phyloP scores from a whole-genome alignment of 1,140 invertebrate species.

The Lordiphosa stackelbergi region DNA sequence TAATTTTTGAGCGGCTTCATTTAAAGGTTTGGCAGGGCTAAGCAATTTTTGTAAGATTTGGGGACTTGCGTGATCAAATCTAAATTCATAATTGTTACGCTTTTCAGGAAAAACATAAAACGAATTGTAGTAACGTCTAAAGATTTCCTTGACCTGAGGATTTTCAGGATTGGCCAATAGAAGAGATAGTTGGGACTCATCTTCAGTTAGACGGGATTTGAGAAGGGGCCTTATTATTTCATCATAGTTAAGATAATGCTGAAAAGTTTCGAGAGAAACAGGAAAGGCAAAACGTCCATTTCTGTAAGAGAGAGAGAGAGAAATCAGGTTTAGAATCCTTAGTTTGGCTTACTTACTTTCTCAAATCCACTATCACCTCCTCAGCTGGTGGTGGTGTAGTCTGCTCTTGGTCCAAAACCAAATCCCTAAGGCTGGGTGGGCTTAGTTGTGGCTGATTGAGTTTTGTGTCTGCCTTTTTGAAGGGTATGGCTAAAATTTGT shows the following conservation, averaged over 20 bases:
- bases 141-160: conserved; percentile 10
- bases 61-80: conserved; percentile 7
- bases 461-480: background rate
- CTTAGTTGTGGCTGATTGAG: background rate
- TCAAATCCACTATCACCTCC: background rate
- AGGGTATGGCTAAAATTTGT: conserved; percentile 15
- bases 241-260: conserved; percentile 20
- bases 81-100: conserved; percentile 10
- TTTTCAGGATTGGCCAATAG: background rate
- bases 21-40: conserved; percentile 7
- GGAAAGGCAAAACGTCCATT: conserved; percentile 20
- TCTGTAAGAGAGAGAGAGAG: conserved; percentile 1
- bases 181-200: background rate
- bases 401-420: background rate
- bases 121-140: conserved; percentile 25
- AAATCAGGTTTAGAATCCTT: background rate
- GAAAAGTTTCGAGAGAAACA: conserved; percentile 28
- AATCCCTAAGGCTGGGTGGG: background rate
- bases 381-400: too few relatives aligned
- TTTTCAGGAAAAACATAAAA: conserved; percentile 24
- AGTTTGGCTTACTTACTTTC: conserved; percentile 6
- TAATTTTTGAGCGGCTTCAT: conserved; percentile 4
- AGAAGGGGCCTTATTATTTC: conserved; percentile 25
- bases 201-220: background rate
- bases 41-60: conserved; percentile 7